Evolutionary conservation across 1,140 invertebrate species (phyloP), one percentile per base, ranked within the genome.

Genomic region (Zaprionus tsacasi): DNA sequence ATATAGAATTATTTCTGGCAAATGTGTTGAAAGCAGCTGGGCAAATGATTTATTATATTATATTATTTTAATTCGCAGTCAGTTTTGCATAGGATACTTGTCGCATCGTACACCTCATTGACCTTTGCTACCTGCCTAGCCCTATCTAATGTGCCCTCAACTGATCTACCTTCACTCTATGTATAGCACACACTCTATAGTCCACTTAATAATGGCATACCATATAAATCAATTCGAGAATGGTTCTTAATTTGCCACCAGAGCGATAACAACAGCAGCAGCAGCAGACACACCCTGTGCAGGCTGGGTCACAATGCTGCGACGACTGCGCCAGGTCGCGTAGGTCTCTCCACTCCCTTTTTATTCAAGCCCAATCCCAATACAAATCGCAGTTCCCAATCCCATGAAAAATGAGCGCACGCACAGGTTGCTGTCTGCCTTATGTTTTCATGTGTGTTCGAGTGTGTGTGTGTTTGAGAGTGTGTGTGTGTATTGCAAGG

Each of bases 181-280:
- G n/a, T n/a, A n/a, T n/a, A n/a, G n/a, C n/a, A n/a, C n/a, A n/a
- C 72, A 78, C 50, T 79, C 36, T 63, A 79, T 79, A 61, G 48
- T 40, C 33, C 69, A 66, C 60, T 66, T 55, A 30, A 71, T 66
- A 45, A 76, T 76, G 74, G 38, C 75, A 77, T 79, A 80, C 73
- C 78, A 48, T 69, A 85, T 83, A 85, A 85, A 83, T 83, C 81
- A 83, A 85, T 63, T 57, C 61, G 76, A 67, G 72, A 88, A 82
- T 82, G 71, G 56, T 69, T 76, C 67, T 81, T 81, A 78, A 85
- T 86, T 85, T 85, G 82, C 58, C 56, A 38, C n/a, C 52, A 60
- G 78, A 48, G 13, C 57, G 45, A 54, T 10, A 17, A 36, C 45
- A 58, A 54, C 52, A 58, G 17, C n/a, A 38, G 15, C 64, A 38